Evolutionary conservation across 92 coral and sea anemone species (phyloP), one percentile per base, ranked within the genome.

Genomic region (Heteractis magnifica): DNA sequence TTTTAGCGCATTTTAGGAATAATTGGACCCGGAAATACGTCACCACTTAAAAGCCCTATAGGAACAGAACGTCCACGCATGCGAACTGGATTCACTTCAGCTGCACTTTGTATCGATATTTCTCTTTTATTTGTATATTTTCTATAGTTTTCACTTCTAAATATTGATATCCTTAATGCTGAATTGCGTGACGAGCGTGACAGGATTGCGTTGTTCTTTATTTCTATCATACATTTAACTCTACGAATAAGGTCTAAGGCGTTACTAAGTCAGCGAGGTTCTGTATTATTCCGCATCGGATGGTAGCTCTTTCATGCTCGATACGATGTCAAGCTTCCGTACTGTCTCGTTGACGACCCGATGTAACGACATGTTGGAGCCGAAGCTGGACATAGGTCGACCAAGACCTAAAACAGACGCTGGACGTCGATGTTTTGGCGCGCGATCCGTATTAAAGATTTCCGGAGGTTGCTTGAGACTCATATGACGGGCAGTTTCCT

Each of bases 281-380:
- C 52, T 8, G 81, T 34, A 21, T 79, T 18, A 81, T 41, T 81
- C 84, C 41, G 58, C 71, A 44, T 60, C 84, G 9, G 84, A 70
- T 21, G 82, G 82, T 9, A 81, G 59, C 65, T 91, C 94, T 51
- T 80, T 83, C 70, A 93, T 89, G 79, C 89, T 92, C 21, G 91
- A 84, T 20, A 93, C 93, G 6, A 93, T 83, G 71, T 93, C 97
- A 56, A 93, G 84, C 68, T 91, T 93, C 79, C 80, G 86, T 15
- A 93, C 89, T 8, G 97, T 93, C 6, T 94, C 90, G n/a, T 81
- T 83, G 44, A 92, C 93, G 51, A 93, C 93, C 21, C 94, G 89
- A 62, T 90, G 94, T 20, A 93, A 92, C n/a, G 97, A 93, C 92
- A 91, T 82, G 50, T 82, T 83, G 44, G 97, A 93, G 26, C 94